phyloP scores from a whole-genome alignment of 2,888 invertebrate species.

The Leptinotarsa haldemani region DNA sequence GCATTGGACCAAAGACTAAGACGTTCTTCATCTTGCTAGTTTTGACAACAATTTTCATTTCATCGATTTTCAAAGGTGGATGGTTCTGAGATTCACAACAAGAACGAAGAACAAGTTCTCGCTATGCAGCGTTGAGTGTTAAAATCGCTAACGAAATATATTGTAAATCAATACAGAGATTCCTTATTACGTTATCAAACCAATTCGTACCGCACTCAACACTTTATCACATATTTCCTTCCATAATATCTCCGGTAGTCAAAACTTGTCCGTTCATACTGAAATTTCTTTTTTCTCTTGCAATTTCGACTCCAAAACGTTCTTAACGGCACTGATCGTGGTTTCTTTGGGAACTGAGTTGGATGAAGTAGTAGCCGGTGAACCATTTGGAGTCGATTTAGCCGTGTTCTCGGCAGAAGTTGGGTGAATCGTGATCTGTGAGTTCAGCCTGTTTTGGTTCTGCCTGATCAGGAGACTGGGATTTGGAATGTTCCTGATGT shows the following conservation, averaged over 20 bases:
- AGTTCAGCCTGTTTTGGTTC: conserved; percentile 64
- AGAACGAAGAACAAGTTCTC: not conserved
- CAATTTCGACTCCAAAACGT: conserved; percentile 44
- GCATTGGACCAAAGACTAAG: too few species aligned
- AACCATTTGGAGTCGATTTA: conserved; percentile 27
- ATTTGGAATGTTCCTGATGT: conserved; percentile 74
- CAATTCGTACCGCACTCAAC: conserved; percentile 8
- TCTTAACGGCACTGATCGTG: conserved; percentile 35
- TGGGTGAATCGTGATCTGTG: conserved; percentile 41
- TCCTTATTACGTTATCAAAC: not conserved
- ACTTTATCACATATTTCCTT: conserved; percentile 6
- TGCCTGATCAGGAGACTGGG: conserved; percentile 72
- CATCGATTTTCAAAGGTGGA: not conserved
- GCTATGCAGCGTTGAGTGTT: not conserved
- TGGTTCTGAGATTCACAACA: conserved; percentile 5
- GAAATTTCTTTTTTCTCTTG: conserved; percentile 55
- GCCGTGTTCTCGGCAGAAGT: conserved; percentile 29
- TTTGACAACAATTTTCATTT: not conserved
- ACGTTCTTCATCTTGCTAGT: too few species aligned
- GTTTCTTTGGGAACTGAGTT: conserved; percentile 35
- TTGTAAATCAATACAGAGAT: not conserved
- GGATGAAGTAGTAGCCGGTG: conserved; percentile 25
- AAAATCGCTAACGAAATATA: not conserved
- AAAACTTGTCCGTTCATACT: conserved; percentile 40
- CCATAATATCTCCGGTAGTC: not conserved